Evolutionary conservation across 1,140 invertebrate genomes (phyloP), one percentile per base, ranked within the genome.

Genomic region (Cydia strobilella): DNA sequence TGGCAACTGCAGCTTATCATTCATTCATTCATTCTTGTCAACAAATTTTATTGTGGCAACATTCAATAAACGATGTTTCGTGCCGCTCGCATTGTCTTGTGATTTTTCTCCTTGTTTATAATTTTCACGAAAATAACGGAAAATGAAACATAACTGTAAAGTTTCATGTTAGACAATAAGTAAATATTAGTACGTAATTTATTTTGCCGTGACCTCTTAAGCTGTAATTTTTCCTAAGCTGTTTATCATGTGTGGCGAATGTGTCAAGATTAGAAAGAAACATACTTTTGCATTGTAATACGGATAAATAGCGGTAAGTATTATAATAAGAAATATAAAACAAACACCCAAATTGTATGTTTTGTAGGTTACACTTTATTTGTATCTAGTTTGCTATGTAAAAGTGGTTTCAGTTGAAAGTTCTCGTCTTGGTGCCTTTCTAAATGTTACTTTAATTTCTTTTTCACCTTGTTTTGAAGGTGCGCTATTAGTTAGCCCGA

Each of bases 71-170:
- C 25, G 63, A 65, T 65, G 63, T 65, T 65, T 35, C 63, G 74
- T 69, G 72, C 79, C 79, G 83, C 80, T 87, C 79, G 81, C 75
- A 80, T 83, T 81, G 84, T 86, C 78, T 88, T 84, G 84, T 85
- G 79, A 86, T 87, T 90, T 88, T 86, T 83, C 82, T 87, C 77
- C 77, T 81, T 82, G 84, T 89, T 86, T 86, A 80, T 80, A 86
- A 89, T 89, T 91, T 91, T 91, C 84, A 86, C 87, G 86, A 90
- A 89, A 89, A 78, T 90, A 90, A 90, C 88, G 88, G 85, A 91
- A 91, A 90, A 91, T 91, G 87, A 69, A 77, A 81, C 80, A 79
- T 88, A 90, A 88, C 83, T 85, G 84, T 89, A 87, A 86, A 86
- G 80, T 39, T 81, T 78, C 82, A 78, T 85, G 72, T 76, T 84